Percentiles rank a stretch among this genome's conserved stretches.
These are phyloP conservation scores for Montipora efflorescens DNA, from an alignment of 64 coral and sea anemone genomes.

Conservation along the genomic window DNA sequence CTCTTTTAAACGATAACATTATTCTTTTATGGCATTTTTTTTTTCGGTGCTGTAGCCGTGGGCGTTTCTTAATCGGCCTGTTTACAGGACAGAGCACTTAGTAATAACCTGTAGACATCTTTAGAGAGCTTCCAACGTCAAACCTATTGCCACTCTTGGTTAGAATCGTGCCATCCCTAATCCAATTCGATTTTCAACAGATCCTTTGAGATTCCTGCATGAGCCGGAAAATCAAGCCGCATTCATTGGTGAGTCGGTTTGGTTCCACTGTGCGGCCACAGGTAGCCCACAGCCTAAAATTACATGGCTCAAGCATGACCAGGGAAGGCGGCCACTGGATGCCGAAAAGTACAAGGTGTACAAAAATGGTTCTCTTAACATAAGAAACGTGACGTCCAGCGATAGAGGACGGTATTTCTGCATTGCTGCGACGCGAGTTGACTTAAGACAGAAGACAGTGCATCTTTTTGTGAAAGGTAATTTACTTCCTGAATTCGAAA, in stretches of 20 bases:
- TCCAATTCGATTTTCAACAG: neutral
- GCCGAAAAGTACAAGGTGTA: slow-evolving; percentile 15
- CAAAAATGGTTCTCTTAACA: neutral
- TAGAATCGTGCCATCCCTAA: no score
- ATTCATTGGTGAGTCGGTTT: slow-evolving; percentile 13
- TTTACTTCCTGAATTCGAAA: neutral
- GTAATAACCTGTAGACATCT: no score
- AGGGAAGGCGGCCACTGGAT: slow-evolving; percentile 11
- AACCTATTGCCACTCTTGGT: no score
- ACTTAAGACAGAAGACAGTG: slow-evolving; percentile 26
- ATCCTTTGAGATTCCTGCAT: neutral
- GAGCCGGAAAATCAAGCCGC: neutral
- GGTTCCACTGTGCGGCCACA: slow-evolving; percentile 35
- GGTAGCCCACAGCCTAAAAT: slow-evolving; percentile 40
- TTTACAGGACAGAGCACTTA: no score
- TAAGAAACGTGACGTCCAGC: neutral
- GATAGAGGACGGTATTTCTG: slow-evolving; percentile 18
- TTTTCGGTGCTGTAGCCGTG: no score
- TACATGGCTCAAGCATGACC: slow-evolving; percentile 17
- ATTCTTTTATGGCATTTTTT: no score
- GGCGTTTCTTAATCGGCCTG: no score
- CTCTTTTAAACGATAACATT: no score
- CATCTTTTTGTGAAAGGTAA: slow-evolving; percentile 33
- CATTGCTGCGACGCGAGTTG: slow-evolving; percentile 1
- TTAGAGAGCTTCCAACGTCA: no score